phyloP scores from a whole-genome alignment of 2,888 invertebrate species.

The Sussaba pulchella region DNA sequence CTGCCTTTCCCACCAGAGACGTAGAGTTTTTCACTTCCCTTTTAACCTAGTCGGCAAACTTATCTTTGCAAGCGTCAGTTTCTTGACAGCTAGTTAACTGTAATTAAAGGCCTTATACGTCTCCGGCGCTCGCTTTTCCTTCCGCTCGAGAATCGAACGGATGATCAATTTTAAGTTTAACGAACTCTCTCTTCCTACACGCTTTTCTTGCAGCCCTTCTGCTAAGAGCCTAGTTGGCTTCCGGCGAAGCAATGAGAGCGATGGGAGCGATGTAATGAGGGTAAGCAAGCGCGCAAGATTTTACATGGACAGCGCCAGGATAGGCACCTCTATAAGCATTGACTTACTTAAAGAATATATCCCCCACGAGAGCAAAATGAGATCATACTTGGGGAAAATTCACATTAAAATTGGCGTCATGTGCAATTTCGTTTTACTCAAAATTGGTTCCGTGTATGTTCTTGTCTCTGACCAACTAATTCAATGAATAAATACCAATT shows the following conservation, averaged over 20 bases:
- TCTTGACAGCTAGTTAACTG: slow-evolving; percentile 64
- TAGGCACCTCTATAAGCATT: slow-evolving; percentile 18
- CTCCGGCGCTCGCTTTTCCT: slow-evolving; percentile 53
- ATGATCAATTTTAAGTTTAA: slow-evolving; percentile 81
- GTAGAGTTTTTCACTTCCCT: slow-evolving; percentile 50
- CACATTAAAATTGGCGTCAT: no score
- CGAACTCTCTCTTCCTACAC: slow-evolving; percentile 67
- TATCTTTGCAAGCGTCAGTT: slow-evolving; percentile 46
- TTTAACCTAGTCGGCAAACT: slow-evolving; percentile 37
- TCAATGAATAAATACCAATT: no score
- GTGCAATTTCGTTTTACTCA: not conserved
- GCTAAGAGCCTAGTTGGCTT: slow-evolving; percentile 58
- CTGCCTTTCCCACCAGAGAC: slow-evolving; percentile 33
- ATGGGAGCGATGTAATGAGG: slow-evolving; percentile 67
- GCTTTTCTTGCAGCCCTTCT: slow-evolving; percentile 46
- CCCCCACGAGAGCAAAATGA: no score
- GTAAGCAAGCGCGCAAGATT: slow-evolving; percentile 60
- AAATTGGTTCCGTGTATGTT: no score
- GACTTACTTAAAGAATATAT: no score
- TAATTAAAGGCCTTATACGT: slow-evolving; percentile 70
- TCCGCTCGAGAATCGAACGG: slow-evolving; percentile 67
- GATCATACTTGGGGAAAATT: no score
- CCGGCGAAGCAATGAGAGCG: slow-evolving; percentile 67
- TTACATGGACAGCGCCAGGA: slow-evolving; percentile 25
- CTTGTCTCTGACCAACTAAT: no score